A percentile compares a stretch with the other conserved stretches of the same genome.
phyloP scores from a whole-genome alignment of 2,888 invertebrate species.

The Coelinius sp. region DNA sequence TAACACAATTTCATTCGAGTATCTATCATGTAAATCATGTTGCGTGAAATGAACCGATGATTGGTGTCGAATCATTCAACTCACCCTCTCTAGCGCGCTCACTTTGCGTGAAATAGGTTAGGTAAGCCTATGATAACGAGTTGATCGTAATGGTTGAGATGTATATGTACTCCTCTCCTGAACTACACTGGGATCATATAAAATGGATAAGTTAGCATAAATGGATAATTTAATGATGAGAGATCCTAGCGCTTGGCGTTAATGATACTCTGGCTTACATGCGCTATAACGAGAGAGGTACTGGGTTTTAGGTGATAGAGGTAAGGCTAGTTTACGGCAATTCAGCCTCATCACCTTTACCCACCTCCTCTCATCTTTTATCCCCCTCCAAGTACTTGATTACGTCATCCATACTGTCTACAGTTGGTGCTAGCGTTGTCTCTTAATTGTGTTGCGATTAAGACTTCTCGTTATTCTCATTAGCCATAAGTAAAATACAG shows the following conservation, averaged over 20 bases:
- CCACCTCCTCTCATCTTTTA: slow-evolving; percentile 31
- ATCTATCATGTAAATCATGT: slow-evolving; percentile 12
- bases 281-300: background rate
- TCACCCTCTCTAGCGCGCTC: slow-evolving; percentile 24
- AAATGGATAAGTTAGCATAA: background rate
- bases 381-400: slow-evolving; percentile 44
- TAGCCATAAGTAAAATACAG: background rate
- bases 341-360: slow-evolving; percentile 8
- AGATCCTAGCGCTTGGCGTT: background rate
- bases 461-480: slow-evolving; percentile 42
- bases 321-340: slow-evolving; percentile 23
- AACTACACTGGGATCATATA: slow-evolving; percentile 4
- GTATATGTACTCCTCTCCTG: background rate
- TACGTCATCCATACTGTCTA: slow-evolving; percentile 41
- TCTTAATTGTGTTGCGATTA: slow-evolving; percentile 47
- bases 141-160: slow-evolving; percentile 36
- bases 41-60: slow-evolving; percentile 35
- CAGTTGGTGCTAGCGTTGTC: slow-evolving; percentile 45
- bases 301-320: slow-evolving; percentile 8
- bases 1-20: slow-evolving; percentile 4
- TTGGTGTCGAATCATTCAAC: slow-evolving; percentile 25
- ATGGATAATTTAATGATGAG: slow-evolving; percentile 17
- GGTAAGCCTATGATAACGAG: slow-evolving; percentile 48
- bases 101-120: slow-evolving; percentile 48
- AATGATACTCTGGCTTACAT: background rate